Conservation (phyloP, 2,797 vertebrate genomes). For the Cirrhinus mrigala region DNA sequence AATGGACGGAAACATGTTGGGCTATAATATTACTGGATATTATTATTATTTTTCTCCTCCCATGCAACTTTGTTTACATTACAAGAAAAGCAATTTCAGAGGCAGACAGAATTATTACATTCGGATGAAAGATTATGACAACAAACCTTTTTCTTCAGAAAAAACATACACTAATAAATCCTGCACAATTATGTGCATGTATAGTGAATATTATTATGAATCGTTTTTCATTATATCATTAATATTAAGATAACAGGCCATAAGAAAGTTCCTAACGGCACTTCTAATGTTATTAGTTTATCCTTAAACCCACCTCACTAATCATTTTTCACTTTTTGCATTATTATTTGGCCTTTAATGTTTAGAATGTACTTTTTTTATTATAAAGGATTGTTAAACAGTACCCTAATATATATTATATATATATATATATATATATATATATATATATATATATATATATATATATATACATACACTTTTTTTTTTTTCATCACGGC, state of each 20-base stretch:
- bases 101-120: neutral
- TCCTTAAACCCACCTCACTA: slow-evolving; percentile 3
- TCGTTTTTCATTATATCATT: neutral
- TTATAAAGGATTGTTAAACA: neutral
- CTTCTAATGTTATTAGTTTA: neutral
- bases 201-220: neutral
- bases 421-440: too few species aligned
- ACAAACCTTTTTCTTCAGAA: neutral
- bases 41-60: neutral
- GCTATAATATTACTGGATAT: neutral
- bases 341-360: neutral
- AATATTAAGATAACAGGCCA: neutral
- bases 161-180: neutral
- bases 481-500: neutral
- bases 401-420: neutral
- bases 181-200: neutral
- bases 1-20: neutral
- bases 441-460: too few species aligned
- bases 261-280: neutral
- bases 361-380: neutral
- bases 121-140: neutral
- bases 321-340: neutral
- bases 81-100: neutral
- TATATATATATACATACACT: too few species aligned
- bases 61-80: neutral